Percentiles rank a stretch among this genome's conserved stretches.
Evolutionary conservation across 30 jellyfish, hydroid and myxozoan species (phyloP).

Genomic region (Morbakka virulenta): DNA sequence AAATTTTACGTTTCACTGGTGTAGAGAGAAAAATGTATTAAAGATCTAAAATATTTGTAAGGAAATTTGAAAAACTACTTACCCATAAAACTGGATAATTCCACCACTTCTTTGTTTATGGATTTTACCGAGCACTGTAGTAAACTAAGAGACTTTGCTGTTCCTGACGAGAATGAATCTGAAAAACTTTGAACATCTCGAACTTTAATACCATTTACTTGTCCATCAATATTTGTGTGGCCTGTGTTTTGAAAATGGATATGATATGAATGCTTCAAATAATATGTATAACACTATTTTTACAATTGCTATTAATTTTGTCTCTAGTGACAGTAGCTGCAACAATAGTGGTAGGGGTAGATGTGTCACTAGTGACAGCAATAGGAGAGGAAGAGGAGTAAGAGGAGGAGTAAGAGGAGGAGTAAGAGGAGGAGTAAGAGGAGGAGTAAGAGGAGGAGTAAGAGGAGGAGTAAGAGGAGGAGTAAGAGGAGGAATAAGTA

Average conservation of each 20-base stretch:
- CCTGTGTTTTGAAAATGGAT: constrained; percentile 7
- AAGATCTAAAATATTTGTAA: too few relatives aligned
- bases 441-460: too few relatives aligned
- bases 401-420: too few relatives aligned
- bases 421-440: too few relatives aligned
- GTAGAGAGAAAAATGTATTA: too few relatives aligned
- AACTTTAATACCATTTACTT: constrained; percentile 38
- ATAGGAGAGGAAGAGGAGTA: too few relatives aligned
- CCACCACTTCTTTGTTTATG: constrained; percentile 18
- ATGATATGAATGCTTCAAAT: background rate
- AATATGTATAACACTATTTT: background rate
- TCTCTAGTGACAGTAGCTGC: background rate
- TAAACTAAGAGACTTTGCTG: background rate
- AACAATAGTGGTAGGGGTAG: background rate
- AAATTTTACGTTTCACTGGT: too few relatives aligned
- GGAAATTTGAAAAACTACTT: too few relatives aligned
- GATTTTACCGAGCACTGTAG: constrained; percentile 10
- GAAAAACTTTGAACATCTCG: constrained; percentile 1
- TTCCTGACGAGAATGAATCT: background rate
- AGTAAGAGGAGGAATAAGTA: too few relatives aligned
- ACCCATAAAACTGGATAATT: too few relatives aligned
- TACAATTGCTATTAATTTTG: background rate
- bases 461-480: too few relatives aligned
- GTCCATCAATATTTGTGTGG: constrained; percentile 26
- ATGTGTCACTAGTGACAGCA: background rate